Percentiles rank a stretch among this genome's conserved stretches.
Conservation (phyloP, 1,140 invertebrate species). For the Aplysia californica region DNA sequence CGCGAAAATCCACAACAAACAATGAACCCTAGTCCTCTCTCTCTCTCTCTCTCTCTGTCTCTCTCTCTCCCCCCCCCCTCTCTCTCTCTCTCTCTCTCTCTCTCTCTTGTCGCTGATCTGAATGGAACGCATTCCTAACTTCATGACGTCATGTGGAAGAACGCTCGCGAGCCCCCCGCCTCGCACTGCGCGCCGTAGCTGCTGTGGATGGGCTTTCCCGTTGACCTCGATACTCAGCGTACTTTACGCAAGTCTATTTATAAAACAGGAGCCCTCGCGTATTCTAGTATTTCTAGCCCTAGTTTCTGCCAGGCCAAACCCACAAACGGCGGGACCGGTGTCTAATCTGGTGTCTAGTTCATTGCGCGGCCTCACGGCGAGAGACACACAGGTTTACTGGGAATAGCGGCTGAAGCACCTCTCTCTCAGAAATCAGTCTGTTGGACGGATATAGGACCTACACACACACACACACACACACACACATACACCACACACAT, state of each 20-base stretch:
- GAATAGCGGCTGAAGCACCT: neutral
- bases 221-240: neutral
- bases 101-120: neutral
- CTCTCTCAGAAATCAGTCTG: neutral
- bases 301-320: constrained; percentile 86
- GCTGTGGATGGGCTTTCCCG: neutral
- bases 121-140: neutral
- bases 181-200: neutral
- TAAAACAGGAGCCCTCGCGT: neutral
- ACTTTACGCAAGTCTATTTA: neutral
- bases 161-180: neutral
- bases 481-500: neutral
- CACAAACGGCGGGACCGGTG: neutral
- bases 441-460: neutral
- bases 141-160: neutral
- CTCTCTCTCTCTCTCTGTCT: neutral
- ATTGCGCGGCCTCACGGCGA: neutral
- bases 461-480: constrained; percentile 5
- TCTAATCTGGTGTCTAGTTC: neutral
- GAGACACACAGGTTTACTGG: neutral
- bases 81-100: neutral
- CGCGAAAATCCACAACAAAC: neutral
- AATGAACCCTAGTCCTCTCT: neutral
- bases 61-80: neutral
- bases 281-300: neutral